Evolutionary conservation across 2,113 vertebrate genomes (phyloP), one percentile per base, ranked within the genome.

Genomic region (Lycaon pictus): DNA sequence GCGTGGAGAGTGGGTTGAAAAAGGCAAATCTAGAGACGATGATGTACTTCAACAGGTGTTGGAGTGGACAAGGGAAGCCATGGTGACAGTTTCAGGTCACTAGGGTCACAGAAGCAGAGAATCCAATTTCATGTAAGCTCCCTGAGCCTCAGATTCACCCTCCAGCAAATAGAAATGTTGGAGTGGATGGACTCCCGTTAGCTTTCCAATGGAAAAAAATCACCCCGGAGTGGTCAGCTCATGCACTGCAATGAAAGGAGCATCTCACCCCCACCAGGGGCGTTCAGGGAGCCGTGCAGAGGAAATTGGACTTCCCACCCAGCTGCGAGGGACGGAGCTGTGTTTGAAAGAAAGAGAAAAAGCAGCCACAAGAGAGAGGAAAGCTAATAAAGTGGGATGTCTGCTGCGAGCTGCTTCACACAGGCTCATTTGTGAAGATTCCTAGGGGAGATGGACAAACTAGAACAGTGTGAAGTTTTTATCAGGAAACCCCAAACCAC

Each of bases 321-420:
- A 90, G 27, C 55, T 55, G 11, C 56, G n/a, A 94, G 37, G 67
- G 23, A 63, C 23, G 13, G 62, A 56, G 35, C n/a, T 58, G 35
- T 0, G 81, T 90, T 71, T 80, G 81, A 88, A 95, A 90, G 69
- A 76, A 55, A 86, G 88, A 77, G 37, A 95, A 96, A 97, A 94
- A 92, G 4, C 37, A 94, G 53, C 20, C 51, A 43, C 62, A 84
- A n/a, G 86, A 89, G 60, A 56, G 51, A 93, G 86, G 56, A 43
- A 76, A 81, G 63, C 58, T 55, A 84, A 95, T 94, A 71, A 92
- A 80, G 25, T 90, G 88, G 62, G 92, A 84, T 63, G 23, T 88
- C 72, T 74, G 20, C 51, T 88, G 25, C 81, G 91, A 95, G 74
- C 69, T 84, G 51, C 43, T 76, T 94, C 69, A 79, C 63, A 80